Base-by-base conservation (phyloP, 2,797 vertebrate genomes). In the Euphonia xanthogaster region DNA sequence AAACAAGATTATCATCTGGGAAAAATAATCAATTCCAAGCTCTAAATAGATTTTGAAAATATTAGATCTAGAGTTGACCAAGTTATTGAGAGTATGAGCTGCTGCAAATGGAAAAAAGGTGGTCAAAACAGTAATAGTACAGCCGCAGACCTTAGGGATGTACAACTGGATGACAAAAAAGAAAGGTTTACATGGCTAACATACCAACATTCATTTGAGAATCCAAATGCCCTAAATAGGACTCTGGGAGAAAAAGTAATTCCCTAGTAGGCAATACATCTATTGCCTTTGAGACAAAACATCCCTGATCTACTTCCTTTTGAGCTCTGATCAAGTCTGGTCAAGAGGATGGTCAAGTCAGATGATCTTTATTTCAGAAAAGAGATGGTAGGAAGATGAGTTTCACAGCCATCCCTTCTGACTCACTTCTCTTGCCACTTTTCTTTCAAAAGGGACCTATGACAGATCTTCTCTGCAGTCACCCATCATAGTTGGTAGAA, bases 151-250 rank as follows among this genome's bases (percentile, higher is more conserved):
- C 4, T 27, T 22, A 82, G 33, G 21, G 24, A 65, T 89, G 67
- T 24, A 73, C 24, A 82, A 42, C 14, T 14, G 9, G 39, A 65
- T 62, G 31, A 28, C 9, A 19, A 35, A 79, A 81, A 33, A 66
- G 1, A 39, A 33, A 3, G 1, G 16, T 89, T 89, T 93, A 63
- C 53, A 54, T 82, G 71, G 68, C n/a, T 94, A 9, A 77, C 85
- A 94, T 94, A 82, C 60, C 75, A 83, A 48, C 72, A 60, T 63
- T 85, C 42, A 47, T 24, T 91, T 82, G 57, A 45, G 81, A 93
- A 86, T 77, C 37, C 75, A 90, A 89, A 91, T 88, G 75, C 33
- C 95, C 58, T 86, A 95, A 95, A 81, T 86, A 95, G 91, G 77
- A 93, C 1, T 4, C 23, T n/a, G 33, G 13, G 31, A 77, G 54